Evolutionary conservation across 2,113 vertebrate species (phyloP), one percentile per base, ranked within the genome.

Genomic region (Oncorhynchus keta): DNA sequence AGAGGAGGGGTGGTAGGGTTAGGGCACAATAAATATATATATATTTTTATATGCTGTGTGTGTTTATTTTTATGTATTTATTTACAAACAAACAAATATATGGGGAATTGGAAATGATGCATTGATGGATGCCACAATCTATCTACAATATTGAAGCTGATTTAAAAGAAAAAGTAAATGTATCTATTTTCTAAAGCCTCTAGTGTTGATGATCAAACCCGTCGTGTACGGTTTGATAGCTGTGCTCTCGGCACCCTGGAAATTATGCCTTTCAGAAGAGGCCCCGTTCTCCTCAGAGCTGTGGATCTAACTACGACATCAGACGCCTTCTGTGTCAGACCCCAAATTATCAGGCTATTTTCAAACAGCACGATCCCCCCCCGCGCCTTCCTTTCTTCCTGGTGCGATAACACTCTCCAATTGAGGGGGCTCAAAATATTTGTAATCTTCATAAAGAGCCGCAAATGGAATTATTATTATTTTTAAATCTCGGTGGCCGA

Each of bases 391-490:
- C 24, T 22, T 70, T 39, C 48, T 68, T 68, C 70, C 11, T 61
- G 32, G 57, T 32, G 66, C 61, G n/a, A 8, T 55, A 72, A 68
- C 70, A n/a, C 77, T 68, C 32, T 69, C 61, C 26, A 74, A 32
- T 72, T 64, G 16, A 79, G 65, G 24, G 49, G 7, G 49, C 68
- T 65, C 48, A 65, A 72, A 69, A 35, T 69, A 51, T 68, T 30
- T 70, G 65, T 74, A 59, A 81, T 80, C 51, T 76, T 72, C 59
- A 71, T 68, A 24, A 77, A 78, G 45, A 64, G 76, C 57, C 55
- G 49, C 49, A 73, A 76, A 73, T 77, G 48, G 16, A 45, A 12
- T 73, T 69, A 73, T 65, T 26, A 26, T 76, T 30, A 24, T 26
- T 61, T 55, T 32, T 24, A 11, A 68, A 68, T 35, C 30, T 22